Evolutionary conservation across 2,888 invertebrate species (phyloP), one percentile per base, ranked within the genome.

Genomic region (Protonemura montana): DNA sequence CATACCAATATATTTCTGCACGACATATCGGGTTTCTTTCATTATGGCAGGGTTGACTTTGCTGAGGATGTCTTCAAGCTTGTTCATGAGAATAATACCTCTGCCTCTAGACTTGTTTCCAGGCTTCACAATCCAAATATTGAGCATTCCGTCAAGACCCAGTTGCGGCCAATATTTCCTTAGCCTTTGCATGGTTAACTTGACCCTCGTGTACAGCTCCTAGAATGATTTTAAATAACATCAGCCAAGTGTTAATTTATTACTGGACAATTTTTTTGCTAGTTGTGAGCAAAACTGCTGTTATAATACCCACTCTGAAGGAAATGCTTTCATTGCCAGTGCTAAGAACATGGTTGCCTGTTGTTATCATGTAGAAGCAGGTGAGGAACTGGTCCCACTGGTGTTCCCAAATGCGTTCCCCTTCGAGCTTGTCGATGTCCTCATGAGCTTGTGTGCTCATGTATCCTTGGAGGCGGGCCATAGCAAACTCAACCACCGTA

Each of bases 101-200:
- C 97, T 93, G 0, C 98, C 98, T 13, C 98, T 94, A 89, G 98
- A 98, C 90, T 97, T 97, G 89, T 97, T 98, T 0, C 98, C 98
- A 0, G 98, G 98, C 91, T 98, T 98, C 87, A 98, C 94, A 88
- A 98, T 98, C 98, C 98, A 98, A 88, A 98, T 95, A 91, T 98
- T 98, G 87, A 94, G 93, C 87, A 94, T 93, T 0, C 98, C 98
- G 90, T 98, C 98, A 88, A 96, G 93, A 59, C 95, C 94, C 88
- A 96, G 94, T 90, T 97, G 97, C 0, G 97, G 97, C 96, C 97
- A 97, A 90, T 93, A 94, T 87, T 93, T 94, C 25, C 93, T 92
- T 89, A 98, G 93, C 81, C 94, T 93, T 26, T 94, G 93, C 86
- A 97, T 91, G 76, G 95, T 91, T 87, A 94, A 93, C 85, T 94